These are phyloP conservation scores for Pogonocichla stellata DNA, from an alignment of 2,113 vertebrate species.

Conservation along the genomic window DNA sequence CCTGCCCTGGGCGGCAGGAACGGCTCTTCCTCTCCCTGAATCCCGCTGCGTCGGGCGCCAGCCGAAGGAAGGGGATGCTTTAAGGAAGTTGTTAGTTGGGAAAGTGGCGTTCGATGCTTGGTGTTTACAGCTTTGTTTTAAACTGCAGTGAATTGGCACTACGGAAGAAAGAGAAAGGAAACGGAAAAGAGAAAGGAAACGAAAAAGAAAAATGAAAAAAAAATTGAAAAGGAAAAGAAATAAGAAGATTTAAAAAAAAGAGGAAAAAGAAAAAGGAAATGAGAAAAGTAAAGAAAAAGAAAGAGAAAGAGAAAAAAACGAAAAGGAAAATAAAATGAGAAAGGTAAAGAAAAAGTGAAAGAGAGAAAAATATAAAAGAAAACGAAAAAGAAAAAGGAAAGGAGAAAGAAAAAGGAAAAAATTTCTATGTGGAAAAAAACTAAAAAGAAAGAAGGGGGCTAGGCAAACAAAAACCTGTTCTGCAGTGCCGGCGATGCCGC, in stretches of 20 bases:
- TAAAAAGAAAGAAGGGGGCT: too few species aligned
- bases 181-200: background rate
- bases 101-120: too few species aligned
- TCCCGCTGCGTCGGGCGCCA: too few species aligned
- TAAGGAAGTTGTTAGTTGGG: too few species aligned
- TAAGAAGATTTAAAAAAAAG: accelerated
- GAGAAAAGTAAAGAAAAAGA: background rate
- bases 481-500: background rate
- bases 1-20: background rate
- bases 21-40: too few species aligned
- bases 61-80: too few species aligned
- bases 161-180: background rate
- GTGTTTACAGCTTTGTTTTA: too few species aligned
- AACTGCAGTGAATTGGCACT: too few species aligned
- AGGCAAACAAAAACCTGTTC: background rate
- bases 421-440: too few species aligned
- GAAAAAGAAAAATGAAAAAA: background rate
- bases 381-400: accelerated
- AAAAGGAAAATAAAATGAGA: accelerated
- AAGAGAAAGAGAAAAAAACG: background rate
- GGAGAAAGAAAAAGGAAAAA: accelerated
- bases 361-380: background rate
- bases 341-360: background rate
- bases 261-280: accelerated
- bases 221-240: background rate